Evolutionary conservation across 2,888 invertebrate species (phyloP).

Genomic region (Agrochola lychnidis): DNA sequence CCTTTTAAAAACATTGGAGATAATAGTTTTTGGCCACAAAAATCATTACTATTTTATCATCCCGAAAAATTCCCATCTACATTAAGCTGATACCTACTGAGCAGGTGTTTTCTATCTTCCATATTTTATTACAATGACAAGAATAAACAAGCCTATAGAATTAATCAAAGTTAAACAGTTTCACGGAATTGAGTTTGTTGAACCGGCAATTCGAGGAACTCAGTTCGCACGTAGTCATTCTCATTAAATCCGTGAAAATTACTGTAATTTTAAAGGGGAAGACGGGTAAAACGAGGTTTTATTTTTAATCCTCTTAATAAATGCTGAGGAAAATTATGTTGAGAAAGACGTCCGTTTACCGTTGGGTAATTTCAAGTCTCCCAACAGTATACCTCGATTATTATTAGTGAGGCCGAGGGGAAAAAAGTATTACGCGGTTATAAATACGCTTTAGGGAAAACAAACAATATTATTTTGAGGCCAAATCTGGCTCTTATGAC

Average conservation of each 20-base stretch:
- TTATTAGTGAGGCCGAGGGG: background rate
- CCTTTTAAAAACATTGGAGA: background rate
- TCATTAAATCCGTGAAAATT: conserved; percentile 48
- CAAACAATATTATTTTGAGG: background rate
- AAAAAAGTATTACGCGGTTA: background rate
- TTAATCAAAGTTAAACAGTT: conserved; percentile 26
- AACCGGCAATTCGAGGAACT: conserved; percentile 32
- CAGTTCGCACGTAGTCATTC: conserved; percentile 48
- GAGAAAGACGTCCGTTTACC: conserved; percentile 8
- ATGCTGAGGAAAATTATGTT: conserved; percentile 37
- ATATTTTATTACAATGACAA: conserved; percentile 1
- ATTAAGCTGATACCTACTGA: background rate
- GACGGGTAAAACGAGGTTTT: conserved; percentile 23
- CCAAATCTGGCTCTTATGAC: background rate
- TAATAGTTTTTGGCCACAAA: background rate
- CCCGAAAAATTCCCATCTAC: background rate
- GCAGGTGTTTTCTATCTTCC: background rate
- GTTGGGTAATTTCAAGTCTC: conserved; percentile 16
- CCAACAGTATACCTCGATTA: background rate
- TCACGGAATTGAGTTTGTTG: conserved; percentile 34
- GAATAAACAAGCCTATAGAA: conserved; percentile 18
- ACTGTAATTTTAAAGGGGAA: conserved; percentile 38
- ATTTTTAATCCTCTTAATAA: conserved; percentile 50
- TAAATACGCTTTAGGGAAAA: background rate
- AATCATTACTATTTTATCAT: background rate